phyloP scores from a whole-genome alignment of 2,888 invertebrate species.

The Metacarcinus magister region DNA sequence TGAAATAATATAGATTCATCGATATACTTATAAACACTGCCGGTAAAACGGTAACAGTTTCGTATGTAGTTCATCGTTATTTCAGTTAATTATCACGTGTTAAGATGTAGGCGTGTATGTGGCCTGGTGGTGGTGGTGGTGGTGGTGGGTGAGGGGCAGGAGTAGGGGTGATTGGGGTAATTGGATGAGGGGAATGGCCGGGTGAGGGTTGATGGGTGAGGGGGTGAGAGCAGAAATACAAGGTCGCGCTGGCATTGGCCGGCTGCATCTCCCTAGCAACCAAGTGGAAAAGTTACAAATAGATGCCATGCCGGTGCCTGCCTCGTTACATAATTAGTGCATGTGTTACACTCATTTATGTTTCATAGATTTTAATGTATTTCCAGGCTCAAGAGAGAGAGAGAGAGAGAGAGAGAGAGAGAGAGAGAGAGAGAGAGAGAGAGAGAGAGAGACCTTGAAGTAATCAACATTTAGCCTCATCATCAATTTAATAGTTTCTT shows the following conservation, averaged over 20 bases:
- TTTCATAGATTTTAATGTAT: background rate
- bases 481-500: background rate
- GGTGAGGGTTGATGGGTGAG: background rate
- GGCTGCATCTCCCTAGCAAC: background rate
- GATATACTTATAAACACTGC: too few species aligned
- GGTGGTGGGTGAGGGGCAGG: background rate
- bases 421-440: background rate
- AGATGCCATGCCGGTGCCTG: background rate
- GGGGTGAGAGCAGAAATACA: background rate
- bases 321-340: constrained; percentile 20
- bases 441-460: constrained; percentile 8
- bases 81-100: background rate
- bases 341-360: background rate
- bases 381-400: background rate
- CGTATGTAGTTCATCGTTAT: background rate
- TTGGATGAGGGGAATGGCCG: background rate
- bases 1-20: too few species aligned
- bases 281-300: background rate
- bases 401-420: background rate
- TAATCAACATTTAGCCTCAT: background rate
- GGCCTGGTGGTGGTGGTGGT: background rate
- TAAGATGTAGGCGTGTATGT: background rate
- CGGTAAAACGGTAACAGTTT: background rate
- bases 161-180: background rate
- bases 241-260: background rate